Conservation (phyloP, 2,888 invertebrate species). For the Bombylius discolor region DNA sequence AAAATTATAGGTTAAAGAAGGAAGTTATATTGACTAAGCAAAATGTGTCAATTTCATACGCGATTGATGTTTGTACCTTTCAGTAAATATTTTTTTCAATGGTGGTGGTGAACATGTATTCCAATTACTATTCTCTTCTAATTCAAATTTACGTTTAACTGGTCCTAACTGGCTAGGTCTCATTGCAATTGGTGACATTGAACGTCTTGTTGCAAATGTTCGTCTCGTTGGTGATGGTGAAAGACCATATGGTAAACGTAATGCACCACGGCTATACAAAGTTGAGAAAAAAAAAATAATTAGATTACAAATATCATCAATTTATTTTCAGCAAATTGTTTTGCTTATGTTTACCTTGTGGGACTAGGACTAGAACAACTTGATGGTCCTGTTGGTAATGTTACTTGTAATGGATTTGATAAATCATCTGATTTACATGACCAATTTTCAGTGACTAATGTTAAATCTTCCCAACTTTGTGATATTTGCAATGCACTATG, state of each 20-base stretch:
- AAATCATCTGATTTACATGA: slow-evolving; percentile 43
- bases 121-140: slow-evolving; percentile 28
- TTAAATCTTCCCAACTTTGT: slow-evolving; percentile 86
- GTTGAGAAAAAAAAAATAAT: slow-evolving; percentile 30
- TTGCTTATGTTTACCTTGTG: slow-evolving; percentile 34
- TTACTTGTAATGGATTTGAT: slow-evolving; percentile 38
- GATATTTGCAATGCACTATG: slow-evolving; percentile 89
- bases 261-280: slow-evolving; percentile 25
- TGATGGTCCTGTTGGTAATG: slow-evolving; percentile 35
- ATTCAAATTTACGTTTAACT: slow-evolving; percentile 40
- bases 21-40: too few species aligned
- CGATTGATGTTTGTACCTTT: slow-evolving; percentile 22
- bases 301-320: background rate
- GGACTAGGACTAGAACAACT: slow-evolving; percentile 50
- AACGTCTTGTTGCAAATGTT: slow-evolving; percentile 65
- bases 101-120: slow-evolving; percentile 34
- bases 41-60: too few species aligned
- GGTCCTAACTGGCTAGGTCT: slow-evolving; percentile 62
- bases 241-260: slow-evolving; percentile 41
- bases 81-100: slow-evolving; percentile 33
- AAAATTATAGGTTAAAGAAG: background rate
- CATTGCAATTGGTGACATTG: slow-evolving; percentile 78
- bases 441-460: slow-evolving; percentile 51
- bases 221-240: slow-evolving; percentile 80
- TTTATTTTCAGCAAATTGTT: background rate